Conservation (phyloP, 1,140 invertebrate species). For the Globodera ellingtonae region DNA sequence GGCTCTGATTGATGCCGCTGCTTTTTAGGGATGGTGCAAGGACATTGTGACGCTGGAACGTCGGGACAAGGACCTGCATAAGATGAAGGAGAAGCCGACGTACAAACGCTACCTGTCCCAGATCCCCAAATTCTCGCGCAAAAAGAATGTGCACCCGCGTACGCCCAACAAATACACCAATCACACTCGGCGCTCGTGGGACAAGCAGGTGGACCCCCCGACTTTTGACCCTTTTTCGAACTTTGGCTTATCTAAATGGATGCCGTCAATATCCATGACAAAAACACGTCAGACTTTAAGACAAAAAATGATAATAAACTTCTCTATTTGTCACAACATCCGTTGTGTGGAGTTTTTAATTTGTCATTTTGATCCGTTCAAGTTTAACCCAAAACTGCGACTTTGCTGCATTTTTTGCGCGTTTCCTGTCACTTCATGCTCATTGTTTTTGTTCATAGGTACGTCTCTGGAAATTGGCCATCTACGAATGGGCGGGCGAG, state of each 20-base stretch:
- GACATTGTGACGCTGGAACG: slow-evolving; percentile 12
- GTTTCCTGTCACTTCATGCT: too few relatives aligned
- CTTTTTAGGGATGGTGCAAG: slow-evolving; percentile 23
- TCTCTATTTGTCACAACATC: too few relatives aligned
- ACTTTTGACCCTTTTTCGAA: too few relatives aligned
- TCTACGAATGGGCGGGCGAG: slow-evolving; percentile 27
- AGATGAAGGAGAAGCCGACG: slow-evolving; percentile 18
- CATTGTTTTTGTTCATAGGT: neutral
- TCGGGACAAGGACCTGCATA: slow-evolving; percentile 16
- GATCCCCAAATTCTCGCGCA: slow-evolving; percentile 7
- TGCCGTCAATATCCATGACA: too few relatives aligned
- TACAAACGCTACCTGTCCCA: slow-evolving; percentile 18
- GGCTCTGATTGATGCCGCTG: neutral
- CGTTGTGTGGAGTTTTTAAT: neutral
- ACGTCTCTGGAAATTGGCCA: slow-evolving; percentile 19
- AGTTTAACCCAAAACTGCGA: neutral
- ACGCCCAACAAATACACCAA: slow-evolving; percentile 27
- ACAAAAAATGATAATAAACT: too few relatives aligned
- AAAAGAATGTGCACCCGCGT: slow-evolving; percentile 9
- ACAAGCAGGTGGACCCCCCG: slow-evolving; percentile 2
- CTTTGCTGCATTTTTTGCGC: neutral
- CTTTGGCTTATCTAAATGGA: too few relatives aligned
- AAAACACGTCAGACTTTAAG: too few relatives aligned
- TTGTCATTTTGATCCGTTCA: neutral
- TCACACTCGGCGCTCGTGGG: slow-evolving; percentile 20